Conservation (phyloP, 2,113 vertebrate species). For the Colius striatus region DNA sequence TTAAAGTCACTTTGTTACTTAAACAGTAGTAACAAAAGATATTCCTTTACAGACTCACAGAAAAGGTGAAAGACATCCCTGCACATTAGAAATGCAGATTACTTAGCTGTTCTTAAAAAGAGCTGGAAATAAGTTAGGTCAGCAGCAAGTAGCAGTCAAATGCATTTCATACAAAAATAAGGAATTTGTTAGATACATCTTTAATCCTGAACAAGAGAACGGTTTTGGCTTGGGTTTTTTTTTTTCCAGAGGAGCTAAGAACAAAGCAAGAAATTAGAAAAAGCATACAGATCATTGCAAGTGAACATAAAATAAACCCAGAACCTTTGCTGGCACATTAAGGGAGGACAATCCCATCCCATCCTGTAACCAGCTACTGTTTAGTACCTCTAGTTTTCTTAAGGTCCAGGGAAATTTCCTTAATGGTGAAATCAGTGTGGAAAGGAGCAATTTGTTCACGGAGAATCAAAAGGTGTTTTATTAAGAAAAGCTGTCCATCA, state of each 20-base stretch:
- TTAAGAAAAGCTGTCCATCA: conserved; percentile 98
- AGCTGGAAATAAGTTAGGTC: neutral
- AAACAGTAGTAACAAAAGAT: neutral
- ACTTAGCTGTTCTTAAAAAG: neutral
- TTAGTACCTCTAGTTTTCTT: conserved; percentile 97
- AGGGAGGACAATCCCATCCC: conserved; percentile 49
- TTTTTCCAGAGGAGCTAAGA: neutral
- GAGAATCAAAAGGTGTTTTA: conserved; percentile 99
- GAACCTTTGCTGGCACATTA: conserved; percentile 61
- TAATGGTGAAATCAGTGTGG: conserved; percentile 99
- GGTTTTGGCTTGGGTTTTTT: neutral
- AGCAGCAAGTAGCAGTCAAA: neutral
- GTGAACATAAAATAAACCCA: conserved; percentile 83
- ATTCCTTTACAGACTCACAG: neutral
- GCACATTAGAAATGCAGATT: neutral
- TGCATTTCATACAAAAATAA: neutral
- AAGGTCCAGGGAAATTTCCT: conserved; percentile 99
- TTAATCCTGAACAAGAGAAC: neutral
- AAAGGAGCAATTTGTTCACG: conserved; percentile 99
- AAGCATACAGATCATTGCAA: conserved; percentile 75
- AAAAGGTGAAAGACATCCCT: neutral
- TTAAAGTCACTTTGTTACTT: neutral
- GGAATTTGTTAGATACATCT: neutral
- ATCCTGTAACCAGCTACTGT: conserved; percentile 68
- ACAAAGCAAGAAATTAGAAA: conserved; percentile 46